A percentile compares a stretch with the other conserved stretches of the same genome.
Conservation (phyloP, 2,113 vertebrate species). For the Phrynosoma platyrhinos region DNA sequence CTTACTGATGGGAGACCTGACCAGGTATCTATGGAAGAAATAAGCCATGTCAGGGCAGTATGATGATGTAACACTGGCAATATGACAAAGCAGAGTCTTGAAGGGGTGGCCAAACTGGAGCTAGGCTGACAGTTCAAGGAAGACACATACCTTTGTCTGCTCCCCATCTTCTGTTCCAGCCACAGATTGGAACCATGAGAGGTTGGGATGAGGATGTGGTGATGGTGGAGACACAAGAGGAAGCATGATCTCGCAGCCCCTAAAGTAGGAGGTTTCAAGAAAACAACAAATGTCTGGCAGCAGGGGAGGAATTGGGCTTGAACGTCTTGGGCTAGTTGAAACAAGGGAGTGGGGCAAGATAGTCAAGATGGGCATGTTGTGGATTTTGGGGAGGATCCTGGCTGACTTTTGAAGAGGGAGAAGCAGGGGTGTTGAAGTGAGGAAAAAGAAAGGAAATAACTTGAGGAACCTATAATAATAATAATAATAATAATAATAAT, state of each 20-base stretch:
- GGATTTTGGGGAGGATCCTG: neutral
- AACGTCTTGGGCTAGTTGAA: neutral
- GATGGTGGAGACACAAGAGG: neutral
- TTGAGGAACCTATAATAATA: no score
- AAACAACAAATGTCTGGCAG: neutral
- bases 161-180: slow-evolving; percentile 6
- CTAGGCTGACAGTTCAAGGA: slow-evolving; percentile 10
- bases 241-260: neutral
- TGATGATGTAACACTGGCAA: slow-evolving; percentile 26
- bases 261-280: slow-evolving; percentile 7
- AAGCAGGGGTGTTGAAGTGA: neutral
- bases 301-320: neutral
- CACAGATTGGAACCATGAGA: slow-evolving; percentile 7
- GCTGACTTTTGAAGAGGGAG: neutral
- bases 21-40: slow-evolving; percentile 76
- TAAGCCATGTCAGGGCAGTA: slow-evolving; percentile 19
- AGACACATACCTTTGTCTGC: neutral
- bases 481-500: no score
- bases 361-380: neutral
- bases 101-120: neutral
- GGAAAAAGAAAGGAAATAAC: neutral
- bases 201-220: neutral
- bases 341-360: neutral
- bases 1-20: slow-evolving; percentile 85
- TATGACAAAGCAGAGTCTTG: slow-evolving; percentile 27